phyloP scores from a whole-genome alignment of 1,140 invertebrate genomes.

The Propsilocerus akamusi region DNA sequence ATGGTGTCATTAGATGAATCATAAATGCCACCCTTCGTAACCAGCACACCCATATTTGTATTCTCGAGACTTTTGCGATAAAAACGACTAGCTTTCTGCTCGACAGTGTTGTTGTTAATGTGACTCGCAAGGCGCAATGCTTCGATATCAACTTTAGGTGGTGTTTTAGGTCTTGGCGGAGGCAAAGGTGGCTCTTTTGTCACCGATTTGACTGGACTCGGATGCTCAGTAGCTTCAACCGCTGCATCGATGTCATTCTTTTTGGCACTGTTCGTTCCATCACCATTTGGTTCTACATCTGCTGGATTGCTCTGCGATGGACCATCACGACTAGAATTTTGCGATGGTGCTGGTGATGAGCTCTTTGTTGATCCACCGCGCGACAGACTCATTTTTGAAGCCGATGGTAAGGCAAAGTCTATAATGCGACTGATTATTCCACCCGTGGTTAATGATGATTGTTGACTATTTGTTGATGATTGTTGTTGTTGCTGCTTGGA shows the following conservation, averaged over 20 bases:
- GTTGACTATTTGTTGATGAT: background rate
- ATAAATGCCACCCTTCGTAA: background rate
- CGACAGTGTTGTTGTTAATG: background rate
- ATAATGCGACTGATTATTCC: background rate
- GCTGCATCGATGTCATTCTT: background rate
- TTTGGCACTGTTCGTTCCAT: background rate
- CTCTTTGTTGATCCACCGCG: background rate
- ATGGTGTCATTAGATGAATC: constrained; percentile 14
- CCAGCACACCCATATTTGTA: background rate
- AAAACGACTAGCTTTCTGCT: background rate
- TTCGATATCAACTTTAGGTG: background rate
- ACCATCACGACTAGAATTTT: background rate
- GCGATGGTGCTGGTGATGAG: background rate
- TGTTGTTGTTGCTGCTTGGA: background rate
- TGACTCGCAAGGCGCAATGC: background rate
- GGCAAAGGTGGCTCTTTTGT: background rate
- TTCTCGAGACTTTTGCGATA: background rate
- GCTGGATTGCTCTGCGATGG: too few species aligned
- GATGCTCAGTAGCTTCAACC: background rate
- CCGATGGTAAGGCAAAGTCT: background rate
- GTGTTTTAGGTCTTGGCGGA: background rate
- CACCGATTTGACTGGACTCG: too few species aligned
- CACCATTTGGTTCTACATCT: background rate
- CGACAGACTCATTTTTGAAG: background rate
- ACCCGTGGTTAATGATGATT: background rate